phyloP scores from a whole-genome alignment of 2,113 vertebrate genomes.

The Notechis scutatus region DNA sequence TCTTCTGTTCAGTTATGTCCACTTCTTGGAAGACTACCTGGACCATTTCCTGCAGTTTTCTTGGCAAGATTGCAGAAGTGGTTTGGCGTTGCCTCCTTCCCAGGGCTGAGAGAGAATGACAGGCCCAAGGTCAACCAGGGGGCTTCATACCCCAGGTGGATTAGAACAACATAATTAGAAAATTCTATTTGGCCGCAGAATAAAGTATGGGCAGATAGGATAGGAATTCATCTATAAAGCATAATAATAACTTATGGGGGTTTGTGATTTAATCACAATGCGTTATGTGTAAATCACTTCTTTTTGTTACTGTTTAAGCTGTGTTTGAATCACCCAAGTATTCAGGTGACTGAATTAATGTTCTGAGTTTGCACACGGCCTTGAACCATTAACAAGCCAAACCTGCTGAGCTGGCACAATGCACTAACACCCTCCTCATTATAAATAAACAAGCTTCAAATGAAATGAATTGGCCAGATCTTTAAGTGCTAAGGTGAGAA shows the following conservation, averaged over 20 bases:
- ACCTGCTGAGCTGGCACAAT: background rate
- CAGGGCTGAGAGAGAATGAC: no score
- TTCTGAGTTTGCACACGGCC: background rate
- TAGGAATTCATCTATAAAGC: background rate
- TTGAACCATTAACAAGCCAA: background rate
- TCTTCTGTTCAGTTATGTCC: no score
- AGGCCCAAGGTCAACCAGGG: no score
- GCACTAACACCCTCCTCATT: background rate
- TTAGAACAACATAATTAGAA: background rate
- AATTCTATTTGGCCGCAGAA: background rate
- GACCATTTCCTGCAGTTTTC: no score
- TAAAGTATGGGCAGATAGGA: background rate
- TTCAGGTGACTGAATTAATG: background rate
- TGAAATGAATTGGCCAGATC: background rate
- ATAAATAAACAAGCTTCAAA: background rate
- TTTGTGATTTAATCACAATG: background rate
- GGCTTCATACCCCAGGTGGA: no score
- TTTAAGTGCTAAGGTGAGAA: background rate
- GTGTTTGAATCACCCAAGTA: background rate
- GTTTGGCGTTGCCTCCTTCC: no score
- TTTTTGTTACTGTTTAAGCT: background rate
- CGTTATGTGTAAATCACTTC: background rate
- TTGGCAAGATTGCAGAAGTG: no score
- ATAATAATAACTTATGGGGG: background rate
- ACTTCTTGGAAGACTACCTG: no score